A percentile compares a stretch with the other conserved stretches of the same genome.
phyloP scores from a whole-genome alignment of 2,888 invertebrate species.

The Chrysotoxum bicinctum region DNA sequence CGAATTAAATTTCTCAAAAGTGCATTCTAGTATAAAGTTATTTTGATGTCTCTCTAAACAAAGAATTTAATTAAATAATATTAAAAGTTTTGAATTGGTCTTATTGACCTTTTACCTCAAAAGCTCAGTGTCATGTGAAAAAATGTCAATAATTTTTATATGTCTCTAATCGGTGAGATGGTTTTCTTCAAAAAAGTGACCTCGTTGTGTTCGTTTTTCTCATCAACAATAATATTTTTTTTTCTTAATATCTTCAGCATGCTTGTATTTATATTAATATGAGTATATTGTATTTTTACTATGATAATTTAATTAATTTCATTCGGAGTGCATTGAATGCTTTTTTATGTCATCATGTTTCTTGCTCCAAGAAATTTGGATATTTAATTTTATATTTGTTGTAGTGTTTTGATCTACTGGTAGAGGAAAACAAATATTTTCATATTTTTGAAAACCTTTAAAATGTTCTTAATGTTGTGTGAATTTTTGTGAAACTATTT shows the following conservation, averaged over 20 bases:
- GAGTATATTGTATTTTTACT: background rate
- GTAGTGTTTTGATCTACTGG: background rate
- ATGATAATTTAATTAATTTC: background rate
- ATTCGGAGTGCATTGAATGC: background rate
- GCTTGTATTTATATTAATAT: background rate
- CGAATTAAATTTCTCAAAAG: background rate
- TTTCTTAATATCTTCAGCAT: background rate
- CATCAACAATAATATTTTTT: background rate
- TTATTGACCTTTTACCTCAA: background rate
- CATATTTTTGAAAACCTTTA: too few relatives aligned
- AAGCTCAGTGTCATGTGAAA: background rate
- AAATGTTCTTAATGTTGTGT: too few relatives aligned
- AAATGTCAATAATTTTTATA: background rate
- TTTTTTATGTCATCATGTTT: background rate
- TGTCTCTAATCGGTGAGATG: background rate
- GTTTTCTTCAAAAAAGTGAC: background rate
- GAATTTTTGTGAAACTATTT: too few relatives aligned
- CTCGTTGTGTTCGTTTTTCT: background rate
- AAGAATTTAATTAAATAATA: background rate
- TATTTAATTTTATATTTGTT: background rate
- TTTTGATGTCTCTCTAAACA: background rate
- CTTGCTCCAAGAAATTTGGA: too few relatives aligned
- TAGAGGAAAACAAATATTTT: too few relatives aligned
- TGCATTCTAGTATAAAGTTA: background rate
- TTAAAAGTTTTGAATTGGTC: background rate